Evolutionary conservation across 2,888 invertebrate genomes (phyloP).

Genomic region (Phaonia tiefii): DNA sequence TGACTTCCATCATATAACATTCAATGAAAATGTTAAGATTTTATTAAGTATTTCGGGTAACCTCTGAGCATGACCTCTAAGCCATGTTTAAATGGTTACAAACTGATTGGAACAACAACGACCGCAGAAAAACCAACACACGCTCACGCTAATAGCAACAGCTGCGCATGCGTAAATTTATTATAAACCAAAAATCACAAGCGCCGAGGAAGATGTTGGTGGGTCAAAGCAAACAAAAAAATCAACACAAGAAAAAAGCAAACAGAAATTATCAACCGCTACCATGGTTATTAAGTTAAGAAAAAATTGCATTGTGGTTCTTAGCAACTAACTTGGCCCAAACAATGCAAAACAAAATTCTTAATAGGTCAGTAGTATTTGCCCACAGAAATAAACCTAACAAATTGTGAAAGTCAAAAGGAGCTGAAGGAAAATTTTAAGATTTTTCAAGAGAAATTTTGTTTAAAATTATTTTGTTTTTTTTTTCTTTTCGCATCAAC

Average conservation of each 20-base stretch:
- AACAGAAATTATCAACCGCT: too few relatives aligned
- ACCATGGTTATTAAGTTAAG: too few relatives aligned
- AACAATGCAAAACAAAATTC: neutral
- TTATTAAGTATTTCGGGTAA: slow-evolving; percentile 6
- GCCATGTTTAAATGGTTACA: slow-evolving; percentile 19
- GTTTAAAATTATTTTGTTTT: neutral
- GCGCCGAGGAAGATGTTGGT: slow-evolving; percentile 14
- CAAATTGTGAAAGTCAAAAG: slow-evolving; percentile 14
- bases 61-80: neutral
- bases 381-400: neutral
- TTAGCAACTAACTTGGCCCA: neutral
- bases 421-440: neutral
- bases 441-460: neutral
- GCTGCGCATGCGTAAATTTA: slow-evolving; percentile 31
- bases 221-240: slow-evolving; percentile 20
- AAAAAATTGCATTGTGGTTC: neutral
- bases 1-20: slow-evolving; percentile 56
- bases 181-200: neutral
- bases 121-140: neutral
- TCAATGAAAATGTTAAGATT: slow-evolving; percentile 63
- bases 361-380: slow-evolving; percentile 19
- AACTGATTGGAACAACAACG: neutral
- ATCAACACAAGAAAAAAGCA: too few relatives aligned
- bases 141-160: neutral
- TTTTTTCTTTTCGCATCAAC: neutral